Conservation (phyloP, 2,113 vertebrate genomes). For the Prunella fulvescens region DNA sequence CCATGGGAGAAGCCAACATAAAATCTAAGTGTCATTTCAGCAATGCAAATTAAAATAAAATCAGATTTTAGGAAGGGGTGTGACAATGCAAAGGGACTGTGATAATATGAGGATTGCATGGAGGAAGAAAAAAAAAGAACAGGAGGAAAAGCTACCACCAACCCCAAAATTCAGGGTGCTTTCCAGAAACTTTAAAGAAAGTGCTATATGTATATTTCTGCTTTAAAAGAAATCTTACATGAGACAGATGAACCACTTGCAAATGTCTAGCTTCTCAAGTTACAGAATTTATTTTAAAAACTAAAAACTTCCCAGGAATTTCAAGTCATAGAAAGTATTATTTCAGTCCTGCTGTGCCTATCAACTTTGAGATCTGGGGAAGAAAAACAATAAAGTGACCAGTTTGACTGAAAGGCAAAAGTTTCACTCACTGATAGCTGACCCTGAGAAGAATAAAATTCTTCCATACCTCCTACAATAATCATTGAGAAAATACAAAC, state of each 20-base stretch:
- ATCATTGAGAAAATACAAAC: background rate
- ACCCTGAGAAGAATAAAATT: background rate
- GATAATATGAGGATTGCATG: background rate
- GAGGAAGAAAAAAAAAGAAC: background rate
- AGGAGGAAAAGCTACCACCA: background rate
- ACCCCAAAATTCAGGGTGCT: background rate
- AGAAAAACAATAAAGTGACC: background rate
- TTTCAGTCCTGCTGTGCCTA: background rate
- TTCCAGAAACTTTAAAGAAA: background rate
- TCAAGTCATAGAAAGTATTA: background rate
- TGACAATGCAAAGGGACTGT: background rate
- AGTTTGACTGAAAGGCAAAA: background rate
- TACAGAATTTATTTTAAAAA: background rate
- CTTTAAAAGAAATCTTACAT: background rate
- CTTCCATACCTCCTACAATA: background rate
- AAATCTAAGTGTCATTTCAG: background rate
- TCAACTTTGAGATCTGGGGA: background rate
- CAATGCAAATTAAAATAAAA: background rate
- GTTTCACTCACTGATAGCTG: background rate
- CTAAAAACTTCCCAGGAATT: background rate
- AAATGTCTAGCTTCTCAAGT: background rate
- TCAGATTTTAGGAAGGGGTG: background rate
- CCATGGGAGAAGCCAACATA: background rate
- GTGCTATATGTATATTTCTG: background rate
- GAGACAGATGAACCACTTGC: background rate